Evolutionary conservation across 1,140 invertebrate genomes (phyloP).

Genomic region (Drosophila santomea): DNA sequence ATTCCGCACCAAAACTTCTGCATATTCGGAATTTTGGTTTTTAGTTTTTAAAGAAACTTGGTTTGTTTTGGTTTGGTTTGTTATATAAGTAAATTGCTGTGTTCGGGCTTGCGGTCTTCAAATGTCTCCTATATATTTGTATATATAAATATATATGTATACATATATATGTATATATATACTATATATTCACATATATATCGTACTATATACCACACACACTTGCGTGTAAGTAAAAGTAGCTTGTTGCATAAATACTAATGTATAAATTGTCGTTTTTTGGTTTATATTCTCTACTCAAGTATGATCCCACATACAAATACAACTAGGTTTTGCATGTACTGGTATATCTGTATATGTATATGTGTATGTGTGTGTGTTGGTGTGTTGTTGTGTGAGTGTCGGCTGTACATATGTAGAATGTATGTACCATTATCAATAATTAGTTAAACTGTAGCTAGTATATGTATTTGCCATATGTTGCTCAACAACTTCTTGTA

Average conservation of each 20-base stretch:
- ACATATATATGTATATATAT: neutral
- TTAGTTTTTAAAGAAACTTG: conserved; percentile 52
- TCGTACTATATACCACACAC: conserved; percentile 21
- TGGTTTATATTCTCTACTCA: conserved; percentile 33
- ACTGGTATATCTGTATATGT: conserved; percentile 50
- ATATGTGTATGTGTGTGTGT: conserved; percentile 23
- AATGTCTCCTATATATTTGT: conserved; percentile 53
- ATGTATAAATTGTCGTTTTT: conserved; percentile 57
- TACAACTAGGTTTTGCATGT: conserved; percentile 42
- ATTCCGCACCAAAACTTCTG: conserved; percentile 22
- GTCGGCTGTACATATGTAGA: conserved; percentile 76
- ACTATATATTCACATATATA: neutral
- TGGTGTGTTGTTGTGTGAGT: conserved; percentile 3
- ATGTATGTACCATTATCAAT: conserved; percentile 73
- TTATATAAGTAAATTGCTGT: conserved; percentile 77
- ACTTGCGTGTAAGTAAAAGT: conserved; percentile 57
- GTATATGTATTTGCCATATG: conserved; percentile 38
- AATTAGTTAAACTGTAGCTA: conserved; percentile 54
- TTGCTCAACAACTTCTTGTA: conserved; percentile 39
- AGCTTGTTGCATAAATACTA: conserved; percentile 58
- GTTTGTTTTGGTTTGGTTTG: conserved; percentile 19
- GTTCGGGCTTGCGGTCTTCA: conserved; percentile 52
- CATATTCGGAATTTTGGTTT: conserved; percentile 8
- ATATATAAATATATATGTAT: conserved; percentile 37
- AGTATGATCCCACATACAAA: conserved; percentile 57